Percentiles rank a stretch among this genome's conserved stretches.
phyloP scores from a whole-genome alignment of 1,140 invertebrate species.

The Medauroidea extradentata region DNA sequence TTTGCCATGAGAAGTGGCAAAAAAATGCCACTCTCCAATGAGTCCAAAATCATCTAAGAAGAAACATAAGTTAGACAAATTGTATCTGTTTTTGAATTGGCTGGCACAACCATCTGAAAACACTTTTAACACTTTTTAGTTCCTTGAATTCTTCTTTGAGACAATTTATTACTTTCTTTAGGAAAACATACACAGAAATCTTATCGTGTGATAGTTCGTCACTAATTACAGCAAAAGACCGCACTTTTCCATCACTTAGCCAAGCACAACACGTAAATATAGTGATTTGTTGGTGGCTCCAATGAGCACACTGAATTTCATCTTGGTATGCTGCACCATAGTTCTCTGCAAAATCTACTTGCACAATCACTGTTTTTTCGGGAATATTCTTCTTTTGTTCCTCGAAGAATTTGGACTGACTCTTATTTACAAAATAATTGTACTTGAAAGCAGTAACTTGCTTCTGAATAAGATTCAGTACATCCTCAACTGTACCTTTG shows the following conservation, averaged over 20 bases:
- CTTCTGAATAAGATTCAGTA: no score
- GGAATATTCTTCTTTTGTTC: neutral
- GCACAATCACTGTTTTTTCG: neutral
- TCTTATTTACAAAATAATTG: no score
- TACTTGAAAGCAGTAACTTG: no score
- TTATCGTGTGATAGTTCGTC: conserved; percentile 1
- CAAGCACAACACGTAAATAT: conserved; percentile 11
- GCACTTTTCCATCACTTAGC: neutral
- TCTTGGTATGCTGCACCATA: neutral
- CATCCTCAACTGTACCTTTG: no score
- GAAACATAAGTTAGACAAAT: conserved; percentile 27
- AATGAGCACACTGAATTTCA: conserved; percentile 10
- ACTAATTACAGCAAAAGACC: conserved; percentile 1
- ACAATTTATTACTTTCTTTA: neutral
- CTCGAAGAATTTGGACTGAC: neutral
- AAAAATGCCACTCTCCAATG: conserved; percentile 31
- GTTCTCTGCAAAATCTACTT: conserved; percentile 1
- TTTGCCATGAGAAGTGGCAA: conserved; percentile 32
- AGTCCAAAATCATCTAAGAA: conserved; percentile 27
- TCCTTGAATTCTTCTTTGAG: neutral
- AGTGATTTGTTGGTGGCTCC: conserved; percentile 26
- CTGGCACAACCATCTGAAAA: conserved; percentile 27
- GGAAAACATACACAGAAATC: neutral
- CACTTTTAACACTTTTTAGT: neutral
- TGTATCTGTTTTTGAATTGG: conserved; percentile 33